These are phyloP conservation scores for Silurus meridionalis DNA, from an alignment of 2,113 vertebrate genomes.

Conservation along the genomic window DNA sequence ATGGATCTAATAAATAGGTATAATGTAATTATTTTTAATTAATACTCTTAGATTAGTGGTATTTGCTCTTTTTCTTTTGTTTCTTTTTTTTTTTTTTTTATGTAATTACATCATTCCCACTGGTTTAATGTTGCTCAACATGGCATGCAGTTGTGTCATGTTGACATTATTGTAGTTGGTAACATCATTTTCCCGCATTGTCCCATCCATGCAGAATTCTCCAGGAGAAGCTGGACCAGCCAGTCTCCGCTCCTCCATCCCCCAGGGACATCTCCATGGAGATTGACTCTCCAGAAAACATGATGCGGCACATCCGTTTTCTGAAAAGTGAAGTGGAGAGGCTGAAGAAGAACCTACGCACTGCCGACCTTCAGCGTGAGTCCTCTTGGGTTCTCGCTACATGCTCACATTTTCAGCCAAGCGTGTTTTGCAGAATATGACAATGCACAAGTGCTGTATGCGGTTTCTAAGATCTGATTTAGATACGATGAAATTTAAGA, in stretches of 20 bases:
- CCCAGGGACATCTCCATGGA: slow-evolving; percentile 99
- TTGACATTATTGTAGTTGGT: background rate
- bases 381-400: slow-evolving; percentile 44
- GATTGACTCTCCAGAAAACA: slow-evolving; percentile 98
- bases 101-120: background rate
- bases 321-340: slow-evolving; percentile 97
- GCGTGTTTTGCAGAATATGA: background rate
- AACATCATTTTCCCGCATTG: background rate
- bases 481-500: background rate
- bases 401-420: background rate
- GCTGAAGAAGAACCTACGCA: slow-evolving; percentile 95
- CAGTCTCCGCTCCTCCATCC: slow-evolving; percentile 93
- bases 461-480: background rate
- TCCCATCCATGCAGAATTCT: slow-evolving; percentile 78
- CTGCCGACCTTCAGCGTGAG: slow-evolving; percentile 94
- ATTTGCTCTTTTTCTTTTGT: background rate
- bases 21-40: too few relatives aligned
- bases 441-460: background rate
- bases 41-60: background rate
- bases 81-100: background rate
- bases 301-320: slow-evolving; percentile 99
- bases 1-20: too few relatives aligned
- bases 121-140: background rate
- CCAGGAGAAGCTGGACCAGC: slow-evolving; percentile 98
- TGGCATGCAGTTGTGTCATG: background rate